Evolutionary conservation across 1,140 invertebrate species (phyloP), one percentile per base, ranked within the genome.

Genomic region (Papilio aristodemus): DNA sequence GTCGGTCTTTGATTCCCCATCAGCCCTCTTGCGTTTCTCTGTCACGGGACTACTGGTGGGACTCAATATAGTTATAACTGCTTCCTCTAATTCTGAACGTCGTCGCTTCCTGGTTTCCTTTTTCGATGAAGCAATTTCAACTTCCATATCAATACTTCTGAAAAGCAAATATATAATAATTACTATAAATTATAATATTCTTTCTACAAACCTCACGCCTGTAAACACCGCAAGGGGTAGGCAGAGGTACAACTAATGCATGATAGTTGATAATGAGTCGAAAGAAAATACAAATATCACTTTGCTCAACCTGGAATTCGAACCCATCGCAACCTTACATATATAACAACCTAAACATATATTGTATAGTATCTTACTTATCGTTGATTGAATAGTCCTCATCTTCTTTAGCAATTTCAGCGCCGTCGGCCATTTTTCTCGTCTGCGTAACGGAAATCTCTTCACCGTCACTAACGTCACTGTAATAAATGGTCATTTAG

Each of bases 391-490:
- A 67, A 58, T 67, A 70, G 27, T 83, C 78, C 9, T 83, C 84
- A n/a, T 85, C 79, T 57, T 79, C 78, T 25, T 71, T 76, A 11
- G 79, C 74, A 38, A 80, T 85, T 71, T 82, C 85, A 22, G 73
- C 78, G 0, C 75, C 81, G 37, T 82, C 77, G 0, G 78, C 71
- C 76, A 84, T 83, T 71, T 84, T 86, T 1, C 77, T 69, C 4
- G 73, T 46, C 39, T 69, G 54, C 19, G 57, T 43, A 62, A 43
- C 43, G 39, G 67, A 58, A 8, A 43, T 8, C 36, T 84, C 81
- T 32, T 90, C 88, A 41, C 50, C 77, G 32, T 90, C 88, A 67
- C 86, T 90, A 0, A 71, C 71, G 27, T 86, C 85, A 67, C 86
- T 89, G 71, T 69, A 79, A 78, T 11, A 43, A 68, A 43, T 7